These are phyloP conservation scores for Desoria tigrina DNA, from an alignment of 2,888 invertebrate genomes.

Conservation along the genomic window DNA sequence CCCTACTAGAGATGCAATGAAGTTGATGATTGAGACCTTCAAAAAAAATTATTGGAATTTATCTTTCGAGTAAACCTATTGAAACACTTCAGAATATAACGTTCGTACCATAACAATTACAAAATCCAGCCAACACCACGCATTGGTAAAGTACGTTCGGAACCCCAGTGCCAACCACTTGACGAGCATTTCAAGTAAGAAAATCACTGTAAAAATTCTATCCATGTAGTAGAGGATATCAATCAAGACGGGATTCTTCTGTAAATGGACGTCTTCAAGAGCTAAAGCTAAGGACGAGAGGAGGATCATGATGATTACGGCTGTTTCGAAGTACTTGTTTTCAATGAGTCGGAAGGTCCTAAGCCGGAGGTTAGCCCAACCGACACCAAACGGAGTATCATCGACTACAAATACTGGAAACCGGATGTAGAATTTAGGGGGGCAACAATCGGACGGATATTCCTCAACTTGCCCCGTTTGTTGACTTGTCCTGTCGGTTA, in stretches of 20 bases:
- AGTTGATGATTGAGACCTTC: slow-evolving; percentile 85
- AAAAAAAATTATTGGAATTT: slow-evolving; percentile 2
- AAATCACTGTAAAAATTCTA: slow-evolving; percentile 96
- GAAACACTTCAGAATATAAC: no score
- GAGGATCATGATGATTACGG: slow-evolving; percentile 97
- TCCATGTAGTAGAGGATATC: slow-evolving; percentile 95
- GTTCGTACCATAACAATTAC: slow-evolving; percentile 88
- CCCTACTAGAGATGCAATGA: slow-evolving; percentile 91
- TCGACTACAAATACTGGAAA: slow-evolving; percentile 87
- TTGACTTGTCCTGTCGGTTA: slow-evolving; percentile 31
- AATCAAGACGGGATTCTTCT: slow-evolving; percentile 84
- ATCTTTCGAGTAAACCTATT: neutral
- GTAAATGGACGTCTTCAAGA: slow-evolving; percentile 93
- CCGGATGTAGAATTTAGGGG: slow-evolving; percentile 80
- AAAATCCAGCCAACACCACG: slow-evolving; percentile 99
- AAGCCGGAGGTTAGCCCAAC: slow-evolving; percentile 79
- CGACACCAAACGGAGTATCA: slow-evolving; percentile 73
- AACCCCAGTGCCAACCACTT: slow-evolving; percentile 93
- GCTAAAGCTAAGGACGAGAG: slow-evolving; percentile 96
- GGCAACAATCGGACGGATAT: slow-evolving; percentile 91
- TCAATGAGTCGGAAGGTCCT: slow-evolving; percentile 94
- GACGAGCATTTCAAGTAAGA: slow-evolving; percentile 97
- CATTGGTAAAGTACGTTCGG: slow-evolving; percentile 95
- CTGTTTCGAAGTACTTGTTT: slow-evolving; percentile 98
- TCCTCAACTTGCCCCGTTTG: slow-evolving; percentile 63